Base-by-base conservation (phyloP, 35 echinoderm and acorn worm species). In the Strongylocentrotus purpuratus region DNA sequence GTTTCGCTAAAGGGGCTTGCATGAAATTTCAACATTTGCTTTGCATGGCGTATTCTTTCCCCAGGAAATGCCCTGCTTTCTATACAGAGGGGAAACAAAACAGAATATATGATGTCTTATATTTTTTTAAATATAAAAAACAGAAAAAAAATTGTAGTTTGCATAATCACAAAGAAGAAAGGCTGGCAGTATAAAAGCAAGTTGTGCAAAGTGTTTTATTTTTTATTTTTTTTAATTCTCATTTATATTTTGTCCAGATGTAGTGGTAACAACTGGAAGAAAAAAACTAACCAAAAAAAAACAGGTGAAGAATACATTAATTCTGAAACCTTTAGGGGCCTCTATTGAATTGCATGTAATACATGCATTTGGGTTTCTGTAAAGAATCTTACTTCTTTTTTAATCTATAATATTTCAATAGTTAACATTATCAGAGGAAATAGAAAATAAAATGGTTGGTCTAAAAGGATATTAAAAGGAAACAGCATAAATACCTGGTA, bases 221-320 rank as follows among this genome's bases (percentile, higher is more conserved):
- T 22, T 78, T 28, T 28, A 71, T 78, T 78, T n/a, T 78, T 22
- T 78, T 28, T 28, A 71, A 25, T 22, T 78, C 65, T 28, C 22
- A 78, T 28, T 71, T 4, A 13, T 12, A 71, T 6, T 78, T 7
- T n/a, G 65, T n/a, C 65, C n/a, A 7, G 0, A 78, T 78, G 65
- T 28, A 78, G 28, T 78, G 28, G 18, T 78, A 78, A 78, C 5
- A 28, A 28, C 18, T 55, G 1, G 28, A 59, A 59, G 52, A 59
- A 59, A 59, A 17, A 59, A 59, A 59, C 52, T 59, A 7, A 59
- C 11, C 8, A 55, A 59, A 1, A 78, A 78, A 78, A 22, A n/a
- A 78, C 65, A 78, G 65, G 65, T 78, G 65, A 78, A 78, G 65
- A 78, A 78, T 78, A 28, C 65, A 78, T 78, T 28, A 78, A 78